Evolutionary conservation across 2,113 vertebrate genomes (phyloP), one percentile per base, ranked within the genome.

Genomic region (Lanius collurio): DNA sequence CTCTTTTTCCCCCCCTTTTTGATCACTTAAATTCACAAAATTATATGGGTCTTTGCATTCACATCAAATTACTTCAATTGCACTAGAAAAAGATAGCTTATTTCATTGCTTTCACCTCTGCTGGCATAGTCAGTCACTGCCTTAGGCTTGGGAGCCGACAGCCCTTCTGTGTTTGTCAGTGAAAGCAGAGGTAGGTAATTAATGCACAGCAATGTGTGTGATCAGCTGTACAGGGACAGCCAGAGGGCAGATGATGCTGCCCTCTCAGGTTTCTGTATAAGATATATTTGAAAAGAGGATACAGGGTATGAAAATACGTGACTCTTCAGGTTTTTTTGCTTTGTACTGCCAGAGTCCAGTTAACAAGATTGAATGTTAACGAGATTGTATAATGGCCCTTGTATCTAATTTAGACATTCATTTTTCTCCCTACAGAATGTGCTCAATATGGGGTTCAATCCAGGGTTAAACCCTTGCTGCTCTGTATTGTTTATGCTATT

Each of bases 381-480:
- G 13, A 85, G 78, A 80, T 67, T 83, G 79, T 63, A 30, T 83
- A 91, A 94, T 87, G 87, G 63, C 75, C 74, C 84, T 79, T 90
- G 30, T 83, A 96, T 80, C 67, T 84, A 88, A 96, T 97, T 94
- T 90, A 70, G 79, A 93, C 75, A 83, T 80, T 80, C 59, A 94
- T 95, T 94, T 97, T 90, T 83, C 71, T 96, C 60, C 71, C 75
- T 80, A 35, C 64, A 86, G 68, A 85, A 85, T 85, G 21, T 80
- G 82, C 85, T 95, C 85, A 52, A 86, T 76, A 74, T 86, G 82
- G 44, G 75, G 90, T 95, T 94, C 94, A 96, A 52, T 74, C 67
- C 87, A 80, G 93, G 95, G 96, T 93, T 96, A 96, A 96, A 93
- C 57, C 83, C 87, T 94, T 87, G 71, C 93, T 96, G 94, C 85